Evolutionary conservation across 2,888 invertebrate genomes (phyloP).

Genomic region (Allacma fusca): DNA sequence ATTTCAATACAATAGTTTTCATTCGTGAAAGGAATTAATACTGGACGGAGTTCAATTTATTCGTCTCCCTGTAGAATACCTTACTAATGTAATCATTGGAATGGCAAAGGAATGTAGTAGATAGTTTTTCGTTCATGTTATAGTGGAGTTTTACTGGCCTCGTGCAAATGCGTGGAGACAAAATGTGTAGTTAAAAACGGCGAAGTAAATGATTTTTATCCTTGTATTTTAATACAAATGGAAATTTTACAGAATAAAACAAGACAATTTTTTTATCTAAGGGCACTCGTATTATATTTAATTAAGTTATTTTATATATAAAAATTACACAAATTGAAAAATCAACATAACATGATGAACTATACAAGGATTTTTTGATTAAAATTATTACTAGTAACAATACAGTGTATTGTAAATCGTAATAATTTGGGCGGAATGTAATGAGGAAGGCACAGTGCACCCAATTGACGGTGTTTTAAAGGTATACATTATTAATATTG

Average conservation of each 20-base stretch:
- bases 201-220: constrained; percentile 6
- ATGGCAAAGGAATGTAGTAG: too few species aligned
- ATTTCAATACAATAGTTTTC: too few species aligned
- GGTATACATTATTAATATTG: constrained; percentile 40
- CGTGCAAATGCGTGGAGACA: background rate
- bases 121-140: too few species aligned
- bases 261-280: constrained; percentile 28
- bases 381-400: constrained; percentile 20
- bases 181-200: background rate
- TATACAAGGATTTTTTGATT: constrained; percentile 41
- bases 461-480: constrained; percentile 32
- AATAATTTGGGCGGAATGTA: constrained; percentile 45
- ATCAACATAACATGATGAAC: constrained; percentile 47
- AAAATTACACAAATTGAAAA: constrained; percentile 50
- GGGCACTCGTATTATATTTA: constrained; percentile 37
- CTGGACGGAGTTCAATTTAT: background rate
- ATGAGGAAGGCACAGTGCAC: constrained; percentile 44
- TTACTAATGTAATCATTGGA: too few species aligned
- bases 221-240: constrained; percentile 25
- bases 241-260: constrained; percentile 31
- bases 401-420: constrained; percentile 28
- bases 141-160: background rate
- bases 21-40: background rate
- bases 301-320: constrained; percentile 48
- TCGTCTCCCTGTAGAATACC: background rate